These are phyloP conservation scores for Tetragonisca angustula DNA, from an alignment of 2,888 invertebrate species.

Conservation along the genomic window DNA sequence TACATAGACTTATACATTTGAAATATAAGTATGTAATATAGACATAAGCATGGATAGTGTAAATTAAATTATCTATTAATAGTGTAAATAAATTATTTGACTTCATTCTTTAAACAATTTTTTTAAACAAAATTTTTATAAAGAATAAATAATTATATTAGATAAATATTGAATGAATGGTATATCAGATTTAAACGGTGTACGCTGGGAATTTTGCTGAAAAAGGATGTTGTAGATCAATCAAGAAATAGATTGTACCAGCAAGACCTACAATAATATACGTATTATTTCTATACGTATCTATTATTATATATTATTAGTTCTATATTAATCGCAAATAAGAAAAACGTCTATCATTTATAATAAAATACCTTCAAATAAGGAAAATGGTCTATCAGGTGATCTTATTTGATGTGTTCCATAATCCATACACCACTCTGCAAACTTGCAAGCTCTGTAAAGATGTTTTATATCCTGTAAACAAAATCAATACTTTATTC, in stretches of 20 bases:
- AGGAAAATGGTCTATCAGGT: slow-evolving; percentile 93
- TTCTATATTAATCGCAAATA: neutral
- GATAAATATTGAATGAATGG: neutral
- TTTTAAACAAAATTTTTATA: neutral
- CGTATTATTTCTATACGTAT: slow-evolving; percentile 43
- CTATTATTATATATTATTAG: neutral
- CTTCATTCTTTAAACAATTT: neutral
- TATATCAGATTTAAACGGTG: slow-evolving; percentile 81
- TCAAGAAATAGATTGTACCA: slow-evolving; percentile 91
- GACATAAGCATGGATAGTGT: neutral
- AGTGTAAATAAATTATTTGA: neutral
- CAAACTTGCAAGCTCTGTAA: slow-evolving; percentile 91
- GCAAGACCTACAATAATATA: slow-evolving; percentile 85
- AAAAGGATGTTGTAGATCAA: slow-evolving; percentile 88
- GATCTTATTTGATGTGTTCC: slow-evolving; percentile 86
- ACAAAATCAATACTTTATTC: slow-evolving; percentile 16
- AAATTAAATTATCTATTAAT: neutral
- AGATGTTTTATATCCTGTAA: slow-evolving; percentile 88
- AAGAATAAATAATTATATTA: neutral
- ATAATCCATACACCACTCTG: slow-evolving; percentile 91
- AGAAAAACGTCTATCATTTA: neutral
- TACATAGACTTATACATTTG: slow-evolving; percentile 15
- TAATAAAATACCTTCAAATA: slow-evolving; percentile 90
- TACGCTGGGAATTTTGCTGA: slow-evolving; percentile 92
- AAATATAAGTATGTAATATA: slow-evolving; percentile 4